These are phyloP conservation scores for Mustela lutreola DNA, from an alignment of 2,113 vertebrate species.

Conservation along the genomic window DNA sequence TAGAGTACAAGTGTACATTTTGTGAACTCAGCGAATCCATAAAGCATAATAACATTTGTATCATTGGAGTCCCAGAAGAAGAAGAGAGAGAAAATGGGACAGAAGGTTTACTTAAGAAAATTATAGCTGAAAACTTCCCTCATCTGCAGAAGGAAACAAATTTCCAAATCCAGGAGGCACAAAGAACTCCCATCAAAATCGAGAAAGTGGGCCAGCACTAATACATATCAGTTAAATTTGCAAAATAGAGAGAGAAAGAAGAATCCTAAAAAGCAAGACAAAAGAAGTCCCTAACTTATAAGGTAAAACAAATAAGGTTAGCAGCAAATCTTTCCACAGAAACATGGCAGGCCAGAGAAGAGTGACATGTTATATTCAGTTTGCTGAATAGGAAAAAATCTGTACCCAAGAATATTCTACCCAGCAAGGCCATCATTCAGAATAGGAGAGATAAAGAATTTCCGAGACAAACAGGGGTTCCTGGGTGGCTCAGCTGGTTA, in stretches of 20 bases:
- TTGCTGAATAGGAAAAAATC: background rate
- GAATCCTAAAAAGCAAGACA: background rate
- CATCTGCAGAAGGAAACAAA: background rate
- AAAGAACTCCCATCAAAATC: background rate
- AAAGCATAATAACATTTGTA: background rate
- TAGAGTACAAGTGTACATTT: background rate
- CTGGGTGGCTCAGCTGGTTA: too few relatives aligned
- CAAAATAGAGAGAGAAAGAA: background rate
- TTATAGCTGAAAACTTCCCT: background rate
- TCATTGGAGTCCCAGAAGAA: background rate
- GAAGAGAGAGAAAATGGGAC: background rate
- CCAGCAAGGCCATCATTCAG: background rate
- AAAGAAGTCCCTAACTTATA: background rate
- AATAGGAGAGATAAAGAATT: background rate
- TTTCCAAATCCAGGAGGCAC: background rate
- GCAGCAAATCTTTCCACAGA: background rate
- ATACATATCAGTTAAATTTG: background rate
- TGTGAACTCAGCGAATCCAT: background rate
- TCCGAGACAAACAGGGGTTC: background rate
- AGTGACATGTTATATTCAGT: background rate
- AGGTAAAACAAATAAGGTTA: background rate
- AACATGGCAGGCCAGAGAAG: background rate
- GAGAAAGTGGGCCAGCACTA: background rate
- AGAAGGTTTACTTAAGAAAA: background rate
- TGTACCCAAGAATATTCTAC: background rate